Evolutionary conservation across 2,888 invertebrate genomes (phyloP).

Genomic region (Drosophila paranaensis): DNA sequence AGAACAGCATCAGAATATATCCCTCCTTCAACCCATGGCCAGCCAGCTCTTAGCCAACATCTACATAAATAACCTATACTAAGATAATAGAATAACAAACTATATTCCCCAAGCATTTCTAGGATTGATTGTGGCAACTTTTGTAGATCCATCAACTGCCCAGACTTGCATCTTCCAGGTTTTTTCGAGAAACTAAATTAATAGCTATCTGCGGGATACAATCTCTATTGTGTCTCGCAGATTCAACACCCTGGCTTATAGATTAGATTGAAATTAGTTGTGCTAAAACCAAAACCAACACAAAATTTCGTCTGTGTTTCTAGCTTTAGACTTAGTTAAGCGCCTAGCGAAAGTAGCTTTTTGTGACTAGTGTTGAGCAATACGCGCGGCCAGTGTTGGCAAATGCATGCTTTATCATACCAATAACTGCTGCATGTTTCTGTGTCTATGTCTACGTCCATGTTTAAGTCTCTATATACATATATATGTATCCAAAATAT

Average conservation of each 20-base stretch:
- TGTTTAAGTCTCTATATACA: slow-evolving; percentile 38
- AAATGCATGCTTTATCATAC: slow-evolving; percentile 67
- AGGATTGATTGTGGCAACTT: slow-evolving; percentile 49
- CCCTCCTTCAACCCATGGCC: not conserved
- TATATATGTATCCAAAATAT: slow-evolving; percentile 36
- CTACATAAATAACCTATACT: not conserved
- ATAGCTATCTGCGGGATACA: slow-evolving; percentile 67
- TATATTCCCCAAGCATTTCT: slow-evolving; percentile 14
- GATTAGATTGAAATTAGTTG: slow-evolving; percentile 37
- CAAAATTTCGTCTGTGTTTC: slow-evolving; percentile 38
- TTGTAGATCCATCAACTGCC: slow-evolving; percentile 85
- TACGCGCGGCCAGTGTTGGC: slow-evolving; percentile 50
- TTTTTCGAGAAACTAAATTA: slow-evolving; percentile 64
- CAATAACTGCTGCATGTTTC: slow-evolving; percentile 66
- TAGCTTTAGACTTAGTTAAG: slow-evolving; percentile 56
- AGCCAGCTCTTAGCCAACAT: not conserved
- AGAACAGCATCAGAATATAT: not conserved
- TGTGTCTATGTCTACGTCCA: slow-evolving; percentile 49
- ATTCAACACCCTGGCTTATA: slow-evolving; percentile 50
- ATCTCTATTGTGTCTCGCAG: slow-evolving; percentile 58
- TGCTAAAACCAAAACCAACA: slow-evolving; percentile 4
- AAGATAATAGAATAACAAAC: not conserved
- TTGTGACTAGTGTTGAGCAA: slow-evolving; percentile 70
- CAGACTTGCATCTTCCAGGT: slow-evolving; percentile 85
- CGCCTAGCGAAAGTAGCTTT: slow-evolving; percentile 59